These are phyloP conservation scores for Pseudomugil tenellus DNA, from an alignment of 2,797 vertebrate species.

Conservation along the genomic window DNA sequence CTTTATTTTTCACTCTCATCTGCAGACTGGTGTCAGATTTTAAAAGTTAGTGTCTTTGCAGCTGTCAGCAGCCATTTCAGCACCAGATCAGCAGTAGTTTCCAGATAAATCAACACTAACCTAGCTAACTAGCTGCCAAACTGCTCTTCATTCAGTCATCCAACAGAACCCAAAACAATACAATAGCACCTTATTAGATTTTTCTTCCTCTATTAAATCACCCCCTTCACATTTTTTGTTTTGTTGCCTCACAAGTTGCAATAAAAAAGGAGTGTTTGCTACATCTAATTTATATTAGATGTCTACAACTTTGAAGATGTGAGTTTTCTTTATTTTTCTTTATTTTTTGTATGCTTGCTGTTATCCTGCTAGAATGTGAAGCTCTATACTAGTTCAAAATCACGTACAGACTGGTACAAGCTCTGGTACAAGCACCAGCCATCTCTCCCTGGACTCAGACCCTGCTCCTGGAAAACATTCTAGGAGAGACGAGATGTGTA, in stretches of 20 bases:
- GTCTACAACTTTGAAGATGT: not conserved
- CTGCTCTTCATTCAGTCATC: conserved; percentile 4
- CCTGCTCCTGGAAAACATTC: too few species aligned
- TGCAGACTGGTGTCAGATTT: conserved; percentile 1
- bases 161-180: not conserved
- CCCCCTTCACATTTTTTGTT: not conserved
- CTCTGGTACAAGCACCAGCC: too few species aligned
- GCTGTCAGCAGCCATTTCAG: conserved; percentile 8
- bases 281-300: not conserved
- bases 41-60: conserved; percentile 3
- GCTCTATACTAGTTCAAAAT: too few species aligned
- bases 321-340: not conserved
- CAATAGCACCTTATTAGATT: not conserved
- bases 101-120: conserved; percentile 9
- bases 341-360: not conserved
- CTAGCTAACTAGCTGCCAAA: not conserved
- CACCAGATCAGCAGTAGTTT: conserved; percentile 2
- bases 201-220: not conserved
- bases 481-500: too few species aligned
- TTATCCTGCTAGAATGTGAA: too few species aligned
- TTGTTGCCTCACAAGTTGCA: not conserved
- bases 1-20: conserved; percentile 10
- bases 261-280: not conserved
- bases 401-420: too few species aligned
- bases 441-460: too few species aligned